These are phyloP conservation scores for Globodera ellingtonae DNA, from an alignment of 1,140 invertebrate species.

Conservation along the genomic window DNA sequence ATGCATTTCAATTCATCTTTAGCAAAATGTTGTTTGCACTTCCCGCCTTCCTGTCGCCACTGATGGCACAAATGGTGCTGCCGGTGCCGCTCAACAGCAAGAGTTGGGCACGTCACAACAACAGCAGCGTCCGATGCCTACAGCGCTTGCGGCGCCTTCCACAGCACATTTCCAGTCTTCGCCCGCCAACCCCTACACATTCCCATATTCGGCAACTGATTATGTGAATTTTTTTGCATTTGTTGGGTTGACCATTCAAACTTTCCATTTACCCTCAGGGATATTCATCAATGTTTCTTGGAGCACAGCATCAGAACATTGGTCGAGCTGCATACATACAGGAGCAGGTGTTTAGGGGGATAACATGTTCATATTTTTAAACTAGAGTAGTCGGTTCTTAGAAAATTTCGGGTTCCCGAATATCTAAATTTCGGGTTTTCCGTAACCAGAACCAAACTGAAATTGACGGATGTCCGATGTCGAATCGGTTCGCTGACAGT, in stretches of 20 bases:
- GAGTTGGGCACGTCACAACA: neutral
- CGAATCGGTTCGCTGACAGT: too few relatives aligned
- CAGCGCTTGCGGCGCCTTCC: neutral
- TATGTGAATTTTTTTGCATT: neutral
- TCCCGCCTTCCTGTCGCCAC: neutral
- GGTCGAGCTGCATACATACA: neutral
- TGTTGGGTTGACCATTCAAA: too few relatives aligned
- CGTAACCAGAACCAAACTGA: too few relatives aligned
- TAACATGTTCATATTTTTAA: too few relatives aligned
- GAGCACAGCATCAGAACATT: neutral
- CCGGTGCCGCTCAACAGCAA: neutral
- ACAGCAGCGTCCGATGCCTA: neutral
- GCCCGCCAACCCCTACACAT: neutral
- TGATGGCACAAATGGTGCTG: neutral
- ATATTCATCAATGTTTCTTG: neutral
- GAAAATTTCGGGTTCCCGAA: too few relatives aligned
- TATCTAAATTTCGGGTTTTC: too few relatives aligned
- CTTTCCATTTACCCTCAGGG: neutral
- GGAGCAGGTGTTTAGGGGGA: neutral
- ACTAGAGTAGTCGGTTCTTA: too few relatives aligned
- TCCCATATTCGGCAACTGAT: neutral
- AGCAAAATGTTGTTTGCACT: slow-evolving; percentile 1
- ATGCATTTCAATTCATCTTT: neutral
- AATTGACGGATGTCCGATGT: too few relatives aligned
- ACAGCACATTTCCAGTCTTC: neutral